Conservation (phyloP, 1,140 invertebrate genomes). For the Drosophila kepulauana region DNA sequence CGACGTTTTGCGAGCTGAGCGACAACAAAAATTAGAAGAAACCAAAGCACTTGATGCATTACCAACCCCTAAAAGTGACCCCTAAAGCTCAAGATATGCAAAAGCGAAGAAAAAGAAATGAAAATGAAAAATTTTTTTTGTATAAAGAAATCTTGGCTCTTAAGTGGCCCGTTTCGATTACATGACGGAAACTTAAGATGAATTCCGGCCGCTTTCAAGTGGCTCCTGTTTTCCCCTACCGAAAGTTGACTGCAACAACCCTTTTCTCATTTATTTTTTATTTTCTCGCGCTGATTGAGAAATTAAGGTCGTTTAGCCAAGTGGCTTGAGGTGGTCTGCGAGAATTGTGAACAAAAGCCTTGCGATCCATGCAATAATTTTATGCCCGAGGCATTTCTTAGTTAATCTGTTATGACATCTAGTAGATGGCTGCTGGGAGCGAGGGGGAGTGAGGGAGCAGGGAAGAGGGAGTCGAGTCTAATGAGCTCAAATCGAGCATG, state of each 20-base stretch:
- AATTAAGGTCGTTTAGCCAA: conserved; percentile 81
- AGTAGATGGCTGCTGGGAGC: conserved; percentile 40
- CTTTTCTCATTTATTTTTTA: conserved; percentile 26
- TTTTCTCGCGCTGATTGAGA: conserved; percentile 57
- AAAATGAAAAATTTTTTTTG: conserved; percentile 52
- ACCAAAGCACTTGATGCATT: conserved; percentile 50
- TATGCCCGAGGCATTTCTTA: conserved; percentile 49
- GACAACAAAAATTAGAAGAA: conserved; percentile 77
- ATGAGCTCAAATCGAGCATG: conserved; percentile 79
- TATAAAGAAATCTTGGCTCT: conserved; percentile 70
- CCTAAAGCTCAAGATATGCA: conserved; percentile 49
- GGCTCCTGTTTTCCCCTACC: conserved; percentile 4
- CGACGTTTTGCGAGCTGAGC: conserved; percentile 74
- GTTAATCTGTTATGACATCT: conserved; percentile 82
- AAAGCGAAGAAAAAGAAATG: conserved; percentile 51
- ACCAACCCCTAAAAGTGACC: conserved; percentile 68
- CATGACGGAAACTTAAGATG: conserved; percentile 61
- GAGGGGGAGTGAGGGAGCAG: background rate
- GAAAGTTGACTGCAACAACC: conserved; percentile 61
- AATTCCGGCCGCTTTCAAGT: conserved; percentile 42
- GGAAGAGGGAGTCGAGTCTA: conserved; percentile 34
- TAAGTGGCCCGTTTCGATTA: conserved; percentile 83
- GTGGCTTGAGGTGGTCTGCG: conserved; percentile 48
- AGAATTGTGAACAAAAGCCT: conserved; percentile 20
- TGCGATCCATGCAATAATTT: conserved; percentile 13